These are phyloP conservation scores for Eupithecia insigniata DNA, from an alignment of 2,888 invertebrate genomes.

Conservation along the genomic window DNA sequence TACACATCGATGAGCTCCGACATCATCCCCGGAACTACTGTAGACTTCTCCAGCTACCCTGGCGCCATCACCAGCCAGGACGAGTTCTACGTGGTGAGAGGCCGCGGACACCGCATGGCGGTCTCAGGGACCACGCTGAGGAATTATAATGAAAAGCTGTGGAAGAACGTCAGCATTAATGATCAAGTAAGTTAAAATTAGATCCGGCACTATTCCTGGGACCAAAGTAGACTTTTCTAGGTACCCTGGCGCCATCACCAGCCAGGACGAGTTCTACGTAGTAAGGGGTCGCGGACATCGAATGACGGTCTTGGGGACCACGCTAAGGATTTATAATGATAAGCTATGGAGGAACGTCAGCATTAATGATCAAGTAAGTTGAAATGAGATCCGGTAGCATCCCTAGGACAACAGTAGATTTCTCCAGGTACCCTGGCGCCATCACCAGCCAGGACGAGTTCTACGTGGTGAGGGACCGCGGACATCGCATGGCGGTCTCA, in stretches of 20 bases:
- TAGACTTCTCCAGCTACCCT: slow-evolving; percentile 93
- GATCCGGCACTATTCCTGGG: too few species aligned
- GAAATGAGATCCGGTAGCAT: too few species aligned
- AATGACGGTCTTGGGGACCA: slow-evolving; percentile 90
- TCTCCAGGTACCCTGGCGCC: too few species aligned
- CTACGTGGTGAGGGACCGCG: slow-evolving; percentile 86
- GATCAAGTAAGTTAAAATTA: slow-evolving; percentile 76
- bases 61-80: slow-evolving; percentile 92
- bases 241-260: slow-evolving; percentile 90
- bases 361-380: too few species aligned
- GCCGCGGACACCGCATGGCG: slow-evolving; percentile 84
- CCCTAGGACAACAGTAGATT: too few species aligned
- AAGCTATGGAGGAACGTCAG: too few species aligned
- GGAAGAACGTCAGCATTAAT: slow-evolving; percentile 87
- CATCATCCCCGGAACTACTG: slow-evolving; percentile 86
- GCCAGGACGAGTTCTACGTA: slow-evolving; percentile 92
- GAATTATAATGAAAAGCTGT: slow-evolving; percentile 88
- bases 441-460: slow-evolving; percentile 93
- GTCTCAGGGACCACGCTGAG: slow-evolving; percentile 91
- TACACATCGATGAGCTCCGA: slow-evolving; percentile 77
- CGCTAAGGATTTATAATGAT: slow-evolving; percentile 83
- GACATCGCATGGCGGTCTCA: slow-evolving; percentile 86
- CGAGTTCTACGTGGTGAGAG: slow-evolving; percentile 90
- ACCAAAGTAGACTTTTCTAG: too few species aligned
- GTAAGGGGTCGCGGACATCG: slow-evolving; percentile 84